Evolutionary conservation across 2,888 invertebrate species (phyloP).

Genomic region (Netelia fuscicornis): DNA sequence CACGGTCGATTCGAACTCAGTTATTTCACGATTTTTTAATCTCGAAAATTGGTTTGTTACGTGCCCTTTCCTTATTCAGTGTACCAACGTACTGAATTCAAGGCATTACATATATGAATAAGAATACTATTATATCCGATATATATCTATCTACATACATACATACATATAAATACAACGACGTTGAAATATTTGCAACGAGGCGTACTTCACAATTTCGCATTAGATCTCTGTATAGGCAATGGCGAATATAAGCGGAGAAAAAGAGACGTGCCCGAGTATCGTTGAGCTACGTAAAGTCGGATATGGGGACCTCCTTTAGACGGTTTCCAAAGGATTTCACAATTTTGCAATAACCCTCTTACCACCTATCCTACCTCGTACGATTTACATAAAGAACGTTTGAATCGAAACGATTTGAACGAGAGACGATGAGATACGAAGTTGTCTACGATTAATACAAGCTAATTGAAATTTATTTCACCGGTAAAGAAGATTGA

Average conservation of each 20-base stretch:
- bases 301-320: slow-evolving; percentile 56
- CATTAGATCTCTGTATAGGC: slow-evolving; percentile 48
- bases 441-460: too few species aligned
- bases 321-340: slow-evolving; percentile 63
- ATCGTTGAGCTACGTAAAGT: slow-evolving; percentile 26
- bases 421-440: background rate
- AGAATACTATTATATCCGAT: slow-evolving; percentile 29
- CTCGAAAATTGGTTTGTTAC: slow-evolving; percentile 78
- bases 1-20: slow-evolving; percentile 71
- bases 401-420: slow-evolving; percentile 1
- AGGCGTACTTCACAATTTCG: slow-evolving; percentile 60
- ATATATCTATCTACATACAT: slow-evolving; percentile 6
- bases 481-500: background rate
- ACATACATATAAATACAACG: background rate
- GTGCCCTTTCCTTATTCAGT: slow-evolving; percentile 66
- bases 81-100: slow-evolving; percentile 39
- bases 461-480: background rate
- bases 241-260: slow-evolving; percentile 17
- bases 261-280: slow-evolving; percentile 43
- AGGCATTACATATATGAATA: slow-evolving; percentile 40
- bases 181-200: slow-evolving; percentile 43
- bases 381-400: slow-evolving; percentile 8
- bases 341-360: slow-evolving; percentile 59
- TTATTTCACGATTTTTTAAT: slow-evolving; percentile 71
- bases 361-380: slow-evolving; percentile 23